Evolutionary conservation across 2,888 invertebrate species (phyloP).

Genomic region (Leptarthrus brevirostris): DNA sequence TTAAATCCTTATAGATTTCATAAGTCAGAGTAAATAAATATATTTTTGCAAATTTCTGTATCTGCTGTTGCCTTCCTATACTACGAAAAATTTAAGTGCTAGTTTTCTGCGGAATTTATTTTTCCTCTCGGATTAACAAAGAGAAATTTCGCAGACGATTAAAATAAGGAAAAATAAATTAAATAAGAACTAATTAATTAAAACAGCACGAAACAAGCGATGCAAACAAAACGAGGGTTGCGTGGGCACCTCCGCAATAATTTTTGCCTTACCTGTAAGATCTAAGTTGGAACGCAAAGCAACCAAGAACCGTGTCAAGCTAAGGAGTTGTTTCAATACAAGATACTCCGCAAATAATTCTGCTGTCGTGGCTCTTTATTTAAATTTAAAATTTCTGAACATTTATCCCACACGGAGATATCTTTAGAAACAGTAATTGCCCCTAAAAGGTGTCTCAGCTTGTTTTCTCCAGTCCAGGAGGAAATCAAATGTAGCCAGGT

Average conservation of each 20-base stretch:
- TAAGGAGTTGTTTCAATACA: background rate
- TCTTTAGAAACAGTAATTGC: conserved; percentile 34
- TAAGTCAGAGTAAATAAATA: too few relatives aligned
- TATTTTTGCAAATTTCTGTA: too few relatives aligned
- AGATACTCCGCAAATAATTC: background rate
- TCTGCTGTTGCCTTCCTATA: too few relatives aligned
- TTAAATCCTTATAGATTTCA: too few relatives aligned
- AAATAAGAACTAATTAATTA: conserved; percentile 37
- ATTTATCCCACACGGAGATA: conserved; percentile 17
- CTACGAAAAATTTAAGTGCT: too few relatives aligned
- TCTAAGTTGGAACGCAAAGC: background rate
- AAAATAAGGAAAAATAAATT: conserved; percentile 16
- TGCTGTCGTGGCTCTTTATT: background rate
- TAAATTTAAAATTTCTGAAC: conserved; percentile 11
- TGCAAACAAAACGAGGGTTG: conserved; percentile 8
- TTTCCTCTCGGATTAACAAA: too few relatives aligned
- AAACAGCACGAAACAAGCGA: conserved; percentile 22
- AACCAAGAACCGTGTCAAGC: conserved; percentile 3
- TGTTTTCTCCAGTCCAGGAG: background rate
- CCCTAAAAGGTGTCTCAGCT: conserved; percentile 41
- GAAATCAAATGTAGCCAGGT: conserved; percentile 11
- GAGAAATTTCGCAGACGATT: background rate
- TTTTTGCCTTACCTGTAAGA: background rate
- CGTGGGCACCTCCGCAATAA: conserved; percentile 7
- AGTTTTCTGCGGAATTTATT: too few relatives aligned